Percentiles rank a stretch among this genome's conserved stretches.
Evolutionary conservation across 2,888 invertebrate genomes (phyloP).

Genomic region (Cerceris ruficornis): DNA sequence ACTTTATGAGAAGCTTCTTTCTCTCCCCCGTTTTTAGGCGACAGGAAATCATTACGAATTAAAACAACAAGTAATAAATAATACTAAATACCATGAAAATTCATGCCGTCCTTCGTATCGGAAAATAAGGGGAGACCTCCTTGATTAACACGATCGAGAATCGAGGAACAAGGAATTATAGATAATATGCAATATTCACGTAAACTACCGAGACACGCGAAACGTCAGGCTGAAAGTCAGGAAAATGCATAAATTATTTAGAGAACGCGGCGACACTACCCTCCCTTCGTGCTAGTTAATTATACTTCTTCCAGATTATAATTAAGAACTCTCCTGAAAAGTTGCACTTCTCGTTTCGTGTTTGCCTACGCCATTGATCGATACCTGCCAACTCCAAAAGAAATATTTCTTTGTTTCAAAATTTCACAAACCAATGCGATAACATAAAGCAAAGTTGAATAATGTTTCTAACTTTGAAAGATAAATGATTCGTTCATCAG

Average conservation of each 20-base stretch:
- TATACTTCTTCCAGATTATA: constrained; percentile 60
- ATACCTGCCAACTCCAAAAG: constrained; percentile 30
- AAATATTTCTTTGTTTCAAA: neutral
- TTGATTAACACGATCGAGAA: constrained; percentile 11
- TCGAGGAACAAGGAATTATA: constrained; percentile 10
- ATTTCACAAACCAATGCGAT: neutral
- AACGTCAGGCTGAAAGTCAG: constrained; percentile 30
- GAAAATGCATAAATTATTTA: constrained; percentile 68
- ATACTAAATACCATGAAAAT: too few relatives aligned
- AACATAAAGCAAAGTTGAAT: neutral
- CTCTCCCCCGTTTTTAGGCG: too few relatives aligned
- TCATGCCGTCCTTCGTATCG: too few relatives aligned
- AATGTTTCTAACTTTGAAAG: neutral
- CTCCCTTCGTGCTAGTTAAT: constrained; percentile 56
- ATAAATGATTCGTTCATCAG: too few relatives aligned
- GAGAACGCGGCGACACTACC: constrained; percentile 53
- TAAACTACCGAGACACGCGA: constrained; percentile 50
- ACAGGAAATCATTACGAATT: too few relatives aligned
- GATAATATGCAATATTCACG: constrained; percentile 36
- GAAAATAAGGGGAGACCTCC: neutral
- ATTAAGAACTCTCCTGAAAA: constrained; percentile 58
- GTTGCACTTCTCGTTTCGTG: constrained; percentile 34
- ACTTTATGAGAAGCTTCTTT: too few relatives aligned
- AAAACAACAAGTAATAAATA: too few relatives aligned
- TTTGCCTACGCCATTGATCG: constrained; percentile 20